Evolutionary conservation across 1,140 invertebrate species (phyloP).

Genomic region (Eumaeus atala): DNA sequence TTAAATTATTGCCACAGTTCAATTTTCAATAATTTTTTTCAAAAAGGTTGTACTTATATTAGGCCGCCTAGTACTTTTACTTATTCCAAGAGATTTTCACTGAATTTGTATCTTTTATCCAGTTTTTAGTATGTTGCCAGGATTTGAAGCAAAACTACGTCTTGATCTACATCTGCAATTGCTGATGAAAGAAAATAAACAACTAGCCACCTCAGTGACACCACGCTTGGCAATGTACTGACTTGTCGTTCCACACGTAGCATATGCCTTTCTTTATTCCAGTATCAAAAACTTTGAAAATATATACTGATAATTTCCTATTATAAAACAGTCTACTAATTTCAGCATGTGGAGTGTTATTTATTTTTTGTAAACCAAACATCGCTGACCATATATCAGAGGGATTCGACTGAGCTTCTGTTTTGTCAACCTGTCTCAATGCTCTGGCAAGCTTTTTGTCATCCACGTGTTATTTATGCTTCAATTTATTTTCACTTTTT

Average conservation of each 20-base stretch:
- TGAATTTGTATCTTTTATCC: slow-evolving; percentile 20
- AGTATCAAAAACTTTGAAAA: background rate
- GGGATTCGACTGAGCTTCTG: slow-evolving; percentile 17
- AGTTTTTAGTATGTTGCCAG: slow-evolving; percentile 21
- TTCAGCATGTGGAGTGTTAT: slow-evolving; percentile 31
- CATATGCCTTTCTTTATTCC: background rate
- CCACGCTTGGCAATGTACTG: background rate
- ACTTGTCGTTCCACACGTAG: background rate
- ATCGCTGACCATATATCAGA: slow-evolving; percentile 24
- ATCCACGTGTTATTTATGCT: background rate
- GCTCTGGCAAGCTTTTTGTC: slow-evolving; percentile 19
- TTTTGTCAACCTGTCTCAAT: slow-evolving; percentile 20
- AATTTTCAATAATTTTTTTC: slow-evolving; percentile 15
- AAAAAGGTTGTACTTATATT: slow-evolving; percentile 14
- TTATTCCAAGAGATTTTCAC: slow-evolving; percentile 18
- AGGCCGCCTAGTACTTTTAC: slow-evolving; percentile 17
- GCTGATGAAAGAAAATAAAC: background rate
- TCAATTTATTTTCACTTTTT: background rate
- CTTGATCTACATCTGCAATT: slow-evolving; percentile 15
- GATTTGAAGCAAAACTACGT: slow-evolving; percentile 21
- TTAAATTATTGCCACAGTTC: slow-evolving; percentile 14
- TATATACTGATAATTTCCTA: slow-evolving; percentile 22
- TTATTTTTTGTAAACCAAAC: slow-evolving; percentile 42
- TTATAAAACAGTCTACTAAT: slow-evolving; percentile 42
- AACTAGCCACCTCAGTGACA: background rate